phyloP scores from a whole-genome alignment of 2,888 invertebrate genomes.

The Chalcosyrphus nemorum region DNA sequence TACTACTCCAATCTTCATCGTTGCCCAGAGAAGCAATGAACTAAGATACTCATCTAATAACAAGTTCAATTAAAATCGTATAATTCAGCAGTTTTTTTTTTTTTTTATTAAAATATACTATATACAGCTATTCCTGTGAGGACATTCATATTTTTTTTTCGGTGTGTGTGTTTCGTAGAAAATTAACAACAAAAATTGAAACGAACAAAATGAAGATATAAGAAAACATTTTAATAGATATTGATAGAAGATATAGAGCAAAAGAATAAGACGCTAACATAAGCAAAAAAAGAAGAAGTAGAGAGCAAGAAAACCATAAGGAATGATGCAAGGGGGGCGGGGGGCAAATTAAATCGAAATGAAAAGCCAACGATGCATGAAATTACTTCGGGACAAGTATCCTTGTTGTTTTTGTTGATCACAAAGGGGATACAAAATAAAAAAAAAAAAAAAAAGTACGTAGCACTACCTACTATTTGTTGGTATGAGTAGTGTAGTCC shows the following conservation, averaged over 20 bases:
- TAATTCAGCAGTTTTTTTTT: neutral
- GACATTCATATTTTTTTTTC: too few relatives aligned
- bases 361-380: conserved; percentile 80
- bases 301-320: neutral
- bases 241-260: conserved; percentile 33
- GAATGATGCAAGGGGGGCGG: conserved; percentile 75
- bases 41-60: neutral
- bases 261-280: conserved; percentile 34
- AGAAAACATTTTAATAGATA: conserved; percentile 36
- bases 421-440: conserved; percentile 55
- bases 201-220: conserved; percentile 25
- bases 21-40: too few relatives aligned
- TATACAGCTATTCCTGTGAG: too few relatives aligned
- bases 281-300: conserved; percentile 33
- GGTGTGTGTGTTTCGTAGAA: conserved; percentile 6
- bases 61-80: neutral
- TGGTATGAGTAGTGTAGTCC: conserved; percentile 7
- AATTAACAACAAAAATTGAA: conserved; percentile 7
- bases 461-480: conserved; percentile 8
- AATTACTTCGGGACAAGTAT: conserved; percentile 76
- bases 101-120: too few relatives aligned
- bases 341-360: conserved; percentile 80
- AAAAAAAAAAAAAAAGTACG: too few relatives aligned
- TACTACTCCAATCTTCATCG: too few relatives aligned
- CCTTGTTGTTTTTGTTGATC: conserved; percentile 3